Evolutionary conservation across 2,113 vertebrate species (phyloP), one percentile per base, ranked within the genome.

Genomic region (Pardalotus punctatus): DNA sequence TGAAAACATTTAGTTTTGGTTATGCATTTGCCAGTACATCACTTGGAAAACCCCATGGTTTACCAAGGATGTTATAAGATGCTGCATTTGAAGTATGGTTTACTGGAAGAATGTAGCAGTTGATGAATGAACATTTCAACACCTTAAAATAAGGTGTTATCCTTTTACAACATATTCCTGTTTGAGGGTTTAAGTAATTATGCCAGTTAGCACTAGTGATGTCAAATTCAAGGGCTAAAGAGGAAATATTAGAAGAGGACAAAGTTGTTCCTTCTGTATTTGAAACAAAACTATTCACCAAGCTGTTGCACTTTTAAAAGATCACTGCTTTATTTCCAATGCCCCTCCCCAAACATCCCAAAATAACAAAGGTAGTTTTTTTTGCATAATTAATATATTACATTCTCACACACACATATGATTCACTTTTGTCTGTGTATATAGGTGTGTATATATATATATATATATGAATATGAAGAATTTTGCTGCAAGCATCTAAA

Each of bases 291-390:
- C 38, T 64, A 57, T 53, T 86, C 53, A 81, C 22, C 40, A 60
- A 78, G 45, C 18, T 43, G 38, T 11, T 57, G 42, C 40, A 42
- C 76, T 89, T 91, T 47, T 29, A 58, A 36, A 47, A 31, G 21
- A 92, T 42, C 28, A 31, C 27, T 29, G 38, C 28, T 76, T 79
- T 29, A 58, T 65, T 70, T 40, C 6, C 12, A 73, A 28, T 40
- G 10, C 38, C 5, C 27, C 20, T 28, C 14, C n/a, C 12, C 10
- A 14, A 51, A 23, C 10, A 29, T 61, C 47, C 77, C 45, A 29
- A 85, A 92, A 94, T 95, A 97, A 82, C 29, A 38, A 65, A 91
- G 50, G 78, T 66, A 95, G 84, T 78, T 21, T 69, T 94, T 94
- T 89, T 50, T 69, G 53, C 21, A 4, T 85, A 94, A 87, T 81